A percentile compares a stretch with the other conserved stretches of the same genome.
Conservation (phyloP, 2,113 vertebrate species). For the Platycercus adscitus region DNA sequence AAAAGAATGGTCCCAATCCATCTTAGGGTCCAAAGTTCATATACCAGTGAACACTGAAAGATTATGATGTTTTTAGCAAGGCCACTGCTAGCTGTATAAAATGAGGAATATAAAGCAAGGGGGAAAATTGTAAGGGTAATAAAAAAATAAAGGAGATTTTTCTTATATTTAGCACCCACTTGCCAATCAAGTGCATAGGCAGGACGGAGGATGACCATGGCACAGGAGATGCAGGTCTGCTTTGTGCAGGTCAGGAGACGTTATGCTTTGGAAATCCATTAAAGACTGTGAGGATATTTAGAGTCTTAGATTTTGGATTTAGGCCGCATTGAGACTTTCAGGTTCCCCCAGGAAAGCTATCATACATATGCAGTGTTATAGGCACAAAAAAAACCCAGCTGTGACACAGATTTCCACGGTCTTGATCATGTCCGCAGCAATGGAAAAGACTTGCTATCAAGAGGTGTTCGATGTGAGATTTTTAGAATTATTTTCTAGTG, state of each 20-base stretch:
- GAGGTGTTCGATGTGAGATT: neutral
- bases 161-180: neutral
- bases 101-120: neutral
- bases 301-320: neutral
- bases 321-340: neutral
- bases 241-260: neutral
- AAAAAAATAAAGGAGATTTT: neutral
- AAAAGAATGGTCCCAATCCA: neutral
- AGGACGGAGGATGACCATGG: neutral
- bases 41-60: neutral
- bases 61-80: neutral
- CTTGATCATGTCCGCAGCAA: neutral
- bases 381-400: neutral
- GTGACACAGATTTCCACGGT: neutral
- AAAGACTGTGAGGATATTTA: neutral
- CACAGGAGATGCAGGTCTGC: neutral
- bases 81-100: neutral
- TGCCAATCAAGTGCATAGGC: neutral
- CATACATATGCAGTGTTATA: fast-evolving
- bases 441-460: neutral
- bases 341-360: neutral
- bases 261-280: neutral
- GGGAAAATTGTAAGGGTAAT: neutral
- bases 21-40: neutral
- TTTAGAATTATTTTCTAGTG: neutral